Conservation (phyloP, 2,888 invertebrate genomes). For the Clepsis dumicolana region DNA sequence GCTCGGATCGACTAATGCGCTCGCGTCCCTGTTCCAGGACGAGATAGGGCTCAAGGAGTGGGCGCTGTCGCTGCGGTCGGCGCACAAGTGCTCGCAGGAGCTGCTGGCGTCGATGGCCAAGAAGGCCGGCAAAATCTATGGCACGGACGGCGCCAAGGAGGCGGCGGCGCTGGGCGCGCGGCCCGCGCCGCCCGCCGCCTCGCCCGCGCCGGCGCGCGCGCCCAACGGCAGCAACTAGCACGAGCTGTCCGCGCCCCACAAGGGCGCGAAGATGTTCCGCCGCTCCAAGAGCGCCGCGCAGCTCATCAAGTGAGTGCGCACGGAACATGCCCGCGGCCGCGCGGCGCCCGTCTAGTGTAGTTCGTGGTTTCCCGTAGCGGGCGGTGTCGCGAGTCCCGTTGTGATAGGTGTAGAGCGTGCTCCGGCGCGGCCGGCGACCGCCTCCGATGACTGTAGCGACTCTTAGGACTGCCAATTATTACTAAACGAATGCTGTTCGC, state of each 20-base stretch:
- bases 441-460: conserved; percentile 64
- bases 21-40: conserved; percentile 87
- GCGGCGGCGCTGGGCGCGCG: conserved; percentile 57
- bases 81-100: conserved; percentile 98
- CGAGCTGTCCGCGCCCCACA: conserved; percentile 80
- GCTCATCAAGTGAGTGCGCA: conserved; percentile 77
- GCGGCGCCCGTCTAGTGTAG: conserved; percentile 21
- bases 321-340: conserved; percentile 24
- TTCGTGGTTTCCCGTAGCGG: conserved; percentile 28
- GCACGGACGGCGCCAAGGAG: conserved; percentile 88
- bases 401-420: conserved; percentile 41
- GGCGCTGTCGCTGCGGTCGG: conserved; percentile 97
- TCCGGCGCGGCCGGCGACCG: conserved; percentile 13
- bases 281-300: conserved; percentile 86
- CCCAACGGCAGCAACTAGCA: conserved; percentile 84
- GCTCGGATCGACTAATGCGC: background rate
- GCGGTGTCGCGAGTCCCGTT: conserved; percentile 29
- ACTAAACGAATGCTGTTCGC: conserved; percentile 71
- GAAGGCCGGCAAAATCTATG: conserved; percentile 99
- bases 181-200: conserved; percentile 58
- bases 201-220: conserved; percentile 64
- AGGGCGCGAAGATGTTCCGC: conserved; percentile 86
- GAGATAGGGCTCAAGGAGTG: conserved; percentile 99
- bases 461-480: conserved; percentile 80
- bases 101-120: conserved; percentile 98